Base-by-base conservation (phyloP, 2,113 vertebrate species). In the Tympanuchus pallidicinctus region DNA sequence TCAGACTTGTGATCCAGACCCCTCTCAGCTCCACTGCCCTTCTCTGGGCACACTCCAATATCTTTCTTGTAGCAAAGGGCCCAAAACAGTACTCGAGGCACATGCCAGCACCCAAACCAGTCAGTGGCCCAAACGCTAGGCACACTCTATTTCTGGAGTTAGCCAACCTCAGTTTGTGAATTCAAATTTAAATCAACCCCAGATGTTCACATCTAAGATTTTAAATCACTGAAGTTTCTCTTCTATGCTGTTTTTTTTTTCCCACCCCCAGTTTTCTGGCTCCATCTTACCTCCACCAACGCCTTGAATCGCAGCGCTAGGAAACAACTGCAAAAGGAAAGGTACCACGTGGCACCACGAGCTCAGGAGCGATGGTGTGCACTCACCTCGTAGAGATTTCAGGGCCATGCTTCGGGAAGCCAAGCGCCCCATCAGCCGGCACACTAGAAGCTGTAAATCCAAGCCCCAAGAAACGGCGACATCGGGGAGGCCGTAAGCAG, bases 391-490 rank as follows among this genome's bases (percentile, higher is more conserved):
- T 3, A 96, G 95, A 6, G 99, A 98, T 95, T 98, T 99, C 83
- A 99, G 96, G 0, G 98, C 98, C 97, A 99, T 98, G 25, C 98
- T 99, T 69, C 98, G 98, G 64, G 99, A 99, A 76, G 99, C 99
- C 54, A 99, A 97, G 79, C 99, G 99, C 34, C 99, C 99, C 99
- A 99, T 99, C 40, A 99, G 94, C 40, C 99, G 97, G 88, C 98
- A 98, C 43, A 99, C 98, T 8, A 99, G 98, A 42, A 99, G 98
- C 86, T 99, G 99, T 89, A 99, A 97, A 95, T 99, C 99, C n/a
- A 99, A 98, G 84, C 98, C 98, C 99, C 99, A 99, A 25, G 99
- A 99, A 42, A 99, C 98, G 2, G 98, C 98, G 61, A 99, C 98
- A 59, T 99, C 99, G 1, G 99, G 99, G 9, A 99, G 97, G 81